Base-by-base conservation (phyloP, 1,140 invertebrate genomes). In the Bombus pascuorum region DNA sequence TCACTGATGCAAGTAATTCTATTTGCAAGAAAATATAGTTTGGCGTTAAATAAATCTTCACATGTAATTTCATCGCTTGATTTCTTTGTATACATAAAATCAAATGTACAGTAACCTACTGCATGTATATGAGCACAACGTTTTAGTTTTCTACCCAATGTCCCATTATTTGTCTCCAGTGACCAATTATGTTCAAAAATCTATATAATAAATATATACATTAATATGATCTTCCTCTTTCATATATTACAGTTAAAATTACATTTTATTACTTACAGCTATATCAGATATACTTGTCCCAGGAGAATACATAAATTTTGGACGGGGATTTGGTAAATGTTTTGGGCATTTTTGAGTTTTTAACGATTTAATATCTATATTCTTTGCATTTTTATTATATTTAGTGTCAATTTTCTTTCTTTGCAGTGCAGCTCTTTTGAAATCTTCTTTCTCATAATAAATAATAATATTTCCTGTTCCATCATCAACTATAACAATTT, bases 111-210 rank as follows among this genome's bases (percentile, higher is more conserved):
- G 25, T 79, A 79, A 13, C 82, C 86, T 44, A 37, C 15, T n/a
- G 75, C 70, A 8, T 70, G 28, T n/a, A 87, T 8, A 47, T 87
- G 79, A 32, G 57, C 22, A 3, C 13, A 37, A 25, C 34, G 57
- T 25, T 57, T 1, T 25, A 87, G 5, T 0, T 18, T 3, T 47
- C 32, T 75, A 28, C 86, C 86, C 34, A 84, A 25, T 25, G 44
- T 47, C 15, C 86, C 86, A 28, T 83, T 73, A 22, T 74, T 75
- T 2, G 86, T 87, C 1, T 87, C 75, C 3, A 71, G 9, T 5
- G 32, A 28, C 86, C 86, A 87, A 6, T 77, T 65, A 74, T 84
- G n/a, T 62, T 87, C 86, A 1, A 84, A 39, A 22, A 74, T 42
- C 86, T 87, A 32, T 65, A 37, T 22, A n/a, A 42, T 9, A 73